Evolutionary conservation across 2,888 invertebrate genomes (phyloP).

Genomic region (Hypomecis punctinalis): DNA sequence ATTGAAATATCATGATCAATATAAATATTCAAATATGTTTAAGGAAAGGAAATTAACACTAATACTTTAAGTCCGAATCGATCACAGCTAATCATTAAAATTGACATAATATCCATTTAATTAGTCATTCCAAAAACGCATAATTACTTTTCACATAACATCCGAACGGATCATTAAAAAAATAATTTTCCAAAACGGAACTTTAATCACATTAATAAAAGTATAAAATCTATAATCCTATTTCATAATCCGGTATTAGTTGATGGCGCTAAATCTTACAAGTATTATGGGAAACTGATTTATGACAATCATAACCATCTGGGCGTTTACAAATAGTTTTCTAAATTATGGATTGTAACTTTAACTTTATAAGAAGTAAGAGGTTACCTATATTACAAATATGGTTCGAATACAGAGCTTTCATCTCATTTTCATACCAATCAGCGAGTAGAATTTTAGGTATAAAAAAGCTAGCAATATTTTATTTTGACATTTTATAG

Average conservation of each 20-base stretch:
- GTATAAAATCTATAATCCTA: slow-evolving; percentile 33
- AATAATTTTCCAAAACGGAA: slow-evolving; percentile 33
- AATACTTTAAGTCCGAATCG: slow-evolving; percentile 25
- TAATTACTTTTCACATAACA: slow-evolving; percentile 33
- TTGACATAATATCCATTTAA: slow-evolving; percentile 34
- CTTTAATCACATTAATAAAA: slow-evolving; percentile 34
- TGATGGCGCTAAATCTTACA: slow-evolving; percentile 49
- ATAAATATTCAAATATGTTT: too few relatives aligned
- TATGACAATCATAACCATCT: slow-evolving; percentile 50
- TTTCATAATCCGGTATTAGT: slow-evolving; percentile 41
- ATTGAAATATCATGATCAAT: not conserved
- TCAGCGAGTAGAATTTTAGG: too few relatives aligned
- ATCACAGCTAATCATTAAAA: slow-evolving; percentile 27
- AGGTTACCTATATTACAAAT: not conserved
- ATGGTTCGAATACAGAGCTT: not conserved
- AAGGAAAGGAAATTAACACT: slow-evolving; percentile 5
- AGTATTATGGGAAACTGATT: slow-evolving; percentile 50
- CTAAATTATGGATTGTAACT: slow-evolving; percentile 18
- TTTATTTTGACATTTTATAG: too few relatives aligned
- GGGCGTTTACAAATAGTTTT: slow-evolving; percentile 25
- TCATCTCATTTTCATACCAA: not conserved
- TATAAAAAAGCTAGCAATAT: too few relatives aligned
- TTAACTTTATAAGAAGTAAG: not conserved
- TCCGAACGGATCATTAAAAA: slow-evolving; percentile 35
- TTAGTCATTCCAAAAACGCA: slow-evolving; percentile 23